Conservation (phyloP, 1,140 invertebrate genomes). For the Papilio polytes region DNA sequence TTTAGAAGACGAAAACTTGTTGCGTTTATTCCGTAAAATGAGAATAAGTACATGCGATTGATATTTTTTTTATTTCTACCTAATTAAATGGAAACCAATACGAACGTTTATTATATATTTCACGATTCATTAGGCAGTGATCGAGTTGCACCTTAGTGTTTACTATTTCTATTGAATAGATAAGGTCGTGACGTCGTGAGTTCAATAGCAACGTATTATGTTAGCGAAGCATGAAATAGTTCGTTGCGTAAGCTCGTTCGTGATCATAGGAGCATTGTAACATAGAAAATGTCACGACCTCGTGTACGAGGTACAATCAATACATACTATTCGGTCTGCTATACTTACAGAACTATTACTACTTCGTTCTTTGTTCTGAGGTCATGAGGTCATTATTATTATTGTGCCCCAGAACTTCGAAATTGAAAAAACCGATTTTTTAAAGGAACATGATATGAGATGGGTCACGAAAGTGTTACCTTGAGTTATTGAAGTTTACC, state of each 20-base stretch:
- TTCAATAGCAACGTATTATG: conserved; percentile 69
- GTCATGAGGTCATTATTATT: background rate
- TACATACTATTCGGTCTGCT: conserved; percentile 1
- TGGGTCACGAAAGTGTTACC: too few species aligned
- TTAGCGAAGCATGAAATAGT: conserved; percentile 62
- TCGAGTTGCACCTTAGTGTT: background rate
- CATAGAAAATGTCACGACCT: conserved; percentile 62
- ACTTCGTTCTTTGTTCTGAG: background rate
- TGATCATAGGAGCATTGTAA: conserved; percentile 53
- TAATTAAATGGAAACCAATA: background rate
- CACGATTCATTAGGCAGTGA: background rate
- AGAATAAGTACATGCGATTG: too few species aligned
- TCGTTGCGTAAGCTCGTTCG: conserved; percentile 66
- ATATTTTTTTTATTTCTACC: background rate
- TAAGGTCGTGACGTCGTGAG: conserved; percentile 60
- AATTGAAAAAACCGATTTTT: background rate
- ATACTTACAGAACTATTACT: conserved; percentile 6
- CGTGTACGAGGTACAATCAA: conserved; percentile 18
- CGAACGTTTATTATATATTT: background rate
- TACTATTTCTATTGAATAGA: conserved; percentile 19
- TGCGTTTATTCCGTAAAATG: too few species aligned
- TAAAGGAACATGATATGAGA: background rate
- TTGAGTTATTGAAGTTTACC: too few species aligned
- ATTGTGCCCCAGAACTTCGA: background rate
- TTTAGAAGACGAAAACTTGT: too few species aligned